A percentile compares a stretch with the other conserved stretches of the same genome.
Evolutionary conservation across 2,888 invertebrate species (phyloP).

Genomic region (Troides aeacus): DNA sequence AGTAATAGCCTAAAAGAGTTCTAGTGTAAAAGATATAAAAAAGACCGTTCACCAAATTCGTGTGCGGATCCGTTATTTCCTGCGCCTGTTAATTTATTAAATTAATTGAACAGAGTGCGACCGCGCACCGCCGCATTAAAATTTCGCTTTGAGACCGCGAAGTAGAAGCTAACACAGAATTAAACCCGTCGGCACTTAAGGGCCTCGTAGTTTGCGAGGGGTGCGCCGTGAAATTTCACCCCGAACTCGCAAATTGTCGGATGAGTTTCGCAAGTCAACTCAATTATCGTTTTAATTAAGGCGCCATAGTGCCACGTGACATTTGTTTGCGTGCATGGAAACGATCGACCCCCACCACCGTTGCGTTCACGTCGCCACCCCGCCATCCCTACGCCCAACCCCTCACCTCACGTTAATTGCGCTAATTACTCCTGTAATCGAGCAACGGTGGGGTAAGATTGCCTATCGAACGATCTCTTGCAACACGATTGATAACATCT

Average conservation of each 20-base stretch:
- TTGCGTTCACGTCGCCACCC: constrained; percentile 30
- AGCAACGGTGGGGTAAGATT: constrained; percentile 74
- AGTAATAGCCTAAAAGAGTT: no score
- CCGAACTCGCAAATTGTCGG: constrained; percentile 77
- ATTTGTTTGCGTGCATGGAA: constrained; percentile 80
- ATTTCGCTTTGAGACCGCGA: constrained; percentile 72
- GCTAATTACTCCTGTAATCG: constrained; percentile 81
- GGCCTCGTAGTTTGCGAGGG: constrained; percentile 74
- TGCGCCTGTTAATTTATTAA: constrained; percentile 69
- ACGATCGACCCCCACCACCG: constrained; percentile 50
- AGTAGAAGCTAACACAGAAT: constrained; percentile 79
- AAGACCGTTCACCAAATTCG: no score
- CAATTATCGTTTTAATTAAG: constrained; percentile 81
- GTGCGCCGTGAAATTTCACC: constrained; percentile 74
- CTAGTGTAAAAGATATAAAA: no score
- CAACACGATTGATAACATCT: constrained; percentile 64
- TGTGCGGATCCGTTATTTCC: constrained; percentile 37
- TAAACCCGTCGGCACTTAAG: constrained; percentile 78
- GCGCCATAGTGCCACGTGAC: constrained; percentile 75
- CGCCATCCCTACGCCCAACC: constrained; percentile 37
- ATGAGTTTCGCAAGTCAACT: constrained; percentile 80
- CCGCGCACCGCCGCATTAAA: constrained; percentile 71
- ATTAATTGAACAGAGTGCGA: constrained; percentile 70
- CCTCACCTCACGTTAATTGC: constrained; percentile 71
- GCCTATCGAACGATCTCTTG: constrained; percentile 73